Percentiles rank a stretch among this genome's conserved stretches.
Evolutionary conservation across 2,797 vertebrate species (phyloP).

Genomic region (Alosa sapidissima): DNA sequence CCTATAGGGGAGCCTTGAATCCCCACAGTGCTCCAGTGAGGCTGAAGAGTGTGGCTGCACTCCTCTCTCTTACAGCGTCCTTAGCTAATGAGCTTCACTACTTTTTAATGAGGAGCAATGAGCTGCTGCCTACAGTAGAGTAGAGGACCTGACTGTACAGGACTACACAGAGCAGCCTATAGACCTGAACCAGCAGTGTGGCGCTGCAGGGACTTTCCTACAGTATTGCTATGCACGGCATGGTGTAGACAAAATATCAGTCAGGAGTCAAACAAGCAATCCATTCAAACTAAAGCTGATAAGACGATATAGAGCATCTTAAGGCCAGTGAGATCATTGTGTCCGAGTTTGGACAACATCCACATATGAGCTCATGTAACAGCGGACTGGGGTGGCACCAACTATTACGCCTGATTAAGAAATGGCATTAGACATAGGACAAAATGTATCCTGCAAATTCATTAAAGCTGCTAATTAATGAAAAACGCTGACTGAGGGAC

Average conservation of each 20-base stretch:
- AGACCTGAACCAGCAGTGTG: neutral
- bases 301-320: neutral
- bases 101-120: slow-evolving; percentile 5
- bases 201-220: neutral
- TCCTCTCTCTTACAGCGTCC: neutral
- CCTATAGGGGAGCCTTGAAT: neutral
- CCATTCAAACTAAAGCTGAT: neutral
- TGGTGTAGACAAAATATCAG: neutral
- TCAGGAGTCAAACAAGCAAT: neutral
- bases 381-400: neutral
- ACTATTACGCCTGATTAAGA: neutral
- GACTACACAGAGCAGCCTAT: neutral
- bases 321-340: neutral
- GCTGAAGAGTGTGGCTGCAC: neutral
- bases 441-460: neutral
- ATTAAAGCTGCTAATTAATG: neutral
- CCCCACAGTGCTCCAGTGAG: neutral
- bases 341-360: neutral
- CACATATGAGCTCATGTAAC: neutral
- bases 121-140: neutral
- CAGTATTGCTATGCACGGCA: neutral
- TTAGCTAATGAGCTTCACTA: slow-evolving; percentile 14
- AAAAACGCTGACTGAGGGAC: neutral
- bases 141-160: neutral
- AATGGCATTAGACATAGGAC: neutral